Conservation (phyloP, 2,797 vertebrate genomes). For the Phoeniculus purpureus region DNA sequence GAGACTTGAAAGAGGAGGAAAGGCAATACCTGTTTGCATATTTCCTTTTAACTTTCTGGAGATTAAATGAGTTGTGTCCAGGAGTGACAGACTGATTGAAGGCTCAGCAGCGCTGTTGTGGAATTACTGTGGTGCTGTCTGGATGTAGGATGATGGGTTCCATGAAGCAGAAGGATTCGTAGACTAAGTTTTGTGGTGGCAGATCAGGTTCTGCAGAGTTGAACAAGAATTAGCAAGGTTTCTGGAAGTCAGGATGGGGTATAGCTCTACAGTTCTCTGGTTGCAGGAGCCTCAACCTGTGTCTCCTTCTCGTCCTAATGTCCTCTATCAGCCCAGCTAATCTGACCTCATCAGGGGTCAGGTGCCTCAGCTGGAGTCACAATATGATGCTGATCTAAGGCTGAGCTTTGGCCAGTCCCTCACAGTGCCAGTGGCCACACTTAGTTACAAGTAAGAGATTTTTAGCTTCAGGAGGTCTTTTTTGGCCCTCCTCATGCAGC, state of each 20-base stretch:
- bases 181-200: not conserved
- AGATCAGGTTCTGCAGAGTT: not conserved
- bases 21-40: slow-evolving; percentile 27
- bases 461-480: accelerated
- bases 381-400: not conserved
- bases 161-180: not conserved
- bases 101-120: not conserved
- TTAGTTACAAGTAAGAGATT: not conserved
- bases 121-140: not conserved
- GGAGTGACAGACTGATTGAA: slow-evolving; percentile 22
- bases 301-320: not conserved
- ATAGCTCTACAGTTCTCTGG: accelerated
- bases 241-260: not conserved
- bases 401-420: not conserved
- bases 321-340: not conserved
- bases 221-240: not conserved
- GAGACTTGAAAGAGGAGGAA: slow-evolving; percentile 40
- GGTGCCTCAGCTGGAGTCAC: not conserved
- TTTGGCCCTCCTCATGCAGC: not conserved
- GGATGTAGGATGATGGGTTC: not conserved
- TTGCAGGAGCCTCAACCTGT: not conserved
- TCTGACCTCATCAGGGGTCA: not conserved
- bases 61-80: slow-evolving; percentile 20
- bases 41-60: slow-evolving; percentile 56
- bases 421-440: not conserved